phyloP scores from a whole-genome alignment of 2,113 vertebrate genomes.

The Catharus minimus region DNA sequence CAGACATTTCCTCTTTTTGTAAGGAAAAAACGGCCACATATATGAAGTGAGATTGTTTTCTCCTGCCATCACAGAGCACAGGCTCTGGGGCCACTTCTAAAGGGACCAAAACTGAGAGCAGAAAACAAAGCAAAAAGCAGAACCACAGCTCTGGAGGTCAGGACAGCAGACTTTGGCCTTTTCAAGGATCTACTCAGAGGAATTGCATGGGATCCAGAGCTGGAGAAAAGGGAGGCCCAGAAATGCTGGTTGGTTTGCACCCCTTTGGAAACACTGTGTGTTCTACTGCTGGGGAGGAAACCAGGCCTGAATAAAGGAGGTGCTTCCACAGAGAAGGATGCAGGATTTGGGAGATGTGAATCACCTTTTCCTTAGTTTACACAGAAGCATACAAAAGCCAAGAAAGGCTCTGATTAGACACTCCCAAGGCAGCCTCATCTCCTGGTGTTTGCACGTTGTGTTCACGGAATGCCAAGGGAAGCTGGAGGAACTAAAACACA shows the following conservation, averaged over 20 bases:
- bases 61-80: neutral
- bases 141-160: neutral
- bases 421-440: neutral
- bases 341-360: neutral
- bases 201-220: neutral
- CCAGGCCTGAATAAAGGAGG: neutral
- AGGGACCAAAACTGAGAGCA: neutral
- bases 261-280: neutral
- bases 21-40: neutral
- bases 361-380: neutral
- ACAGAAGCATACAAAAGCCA: neutral
- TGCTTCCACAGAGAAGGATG: neutral
- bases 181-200: neutral
- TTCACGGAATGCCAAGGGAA: neutral
- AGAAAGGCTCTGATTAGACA: neutral
- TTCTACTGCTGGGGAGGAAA: neutral
- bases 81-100: neutral
- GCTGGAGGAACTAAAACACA: neutral
- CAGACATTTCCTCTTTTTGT: neutral
- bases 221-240: neutral
- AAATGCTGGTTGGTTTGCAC: neutral
- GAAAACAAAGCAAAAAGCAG: neutral
- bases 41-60: neutral
- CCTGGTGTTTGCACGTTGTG: accelerated
- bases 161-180: neutral